Percentiles rank a stretch among this genome's conserved stretches.
Conservation (phyloP, 1,140 invertebrate genomes). For the Metopolophium dirhodum region DNA sequence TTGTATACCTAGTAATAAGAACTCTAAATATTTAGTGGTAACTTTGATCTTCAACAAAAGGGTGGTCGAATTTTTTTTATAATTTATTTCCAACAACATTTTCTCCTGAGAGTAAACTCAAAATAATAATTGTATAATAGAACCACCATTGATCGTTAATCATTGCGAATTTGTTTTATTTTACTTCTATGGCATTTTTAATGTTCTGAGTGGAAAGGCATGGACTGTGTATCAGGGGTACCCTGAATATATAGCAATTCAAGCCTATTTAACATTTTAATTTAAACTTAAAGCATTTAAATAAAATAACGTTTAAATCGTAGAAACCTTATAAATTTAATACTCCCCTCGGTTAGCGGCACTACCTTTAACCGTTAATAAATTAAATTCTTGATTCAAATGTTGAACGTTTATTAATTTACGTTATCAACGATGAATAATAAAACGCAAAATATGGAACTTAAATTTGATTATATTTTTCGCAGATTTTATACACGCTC, state of each 20-base stretch:
- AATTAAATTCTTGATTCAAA: not conserved
- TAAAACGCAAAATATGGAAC: not conserved
- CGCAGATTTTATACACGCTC: not conserved
- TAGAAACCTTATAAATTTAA: not conserved
- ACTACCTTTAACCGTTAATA: not conserved
- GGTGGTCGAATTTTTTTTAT: not conserved
- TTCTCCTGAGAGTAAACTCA: not conserved
- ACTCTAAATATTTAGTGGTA: not conserved
- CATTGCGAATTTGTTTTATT: not conserved
- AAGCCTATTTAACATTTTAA: constrained; percentile 3
- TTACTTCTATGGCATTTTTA: not conserved
- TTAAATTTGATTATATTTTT: not conserved
- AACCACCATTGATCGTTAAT: not conserved
- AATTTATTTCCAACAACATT: not conserved
- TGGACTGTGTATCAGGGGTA: not conserved
- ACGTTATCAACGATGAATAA: not conserved
- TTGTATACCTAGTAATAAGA: not conserved
- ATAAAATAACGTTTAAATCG: not conserved
- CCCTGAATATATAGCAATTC: not conserved
- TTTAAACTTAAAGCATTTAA: not conserved
- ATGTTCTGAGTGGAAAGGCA: not conserved
- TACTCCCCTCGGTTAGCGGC: not conserved
- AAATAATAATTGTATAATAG: not conserved
- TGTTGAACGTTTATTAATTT: not conserved
- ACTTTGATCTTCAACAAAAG: not conserved